phyloP scores from a whole-genome alignment of 2,888 invertebrate species.

The Nomada flava region DNA sequence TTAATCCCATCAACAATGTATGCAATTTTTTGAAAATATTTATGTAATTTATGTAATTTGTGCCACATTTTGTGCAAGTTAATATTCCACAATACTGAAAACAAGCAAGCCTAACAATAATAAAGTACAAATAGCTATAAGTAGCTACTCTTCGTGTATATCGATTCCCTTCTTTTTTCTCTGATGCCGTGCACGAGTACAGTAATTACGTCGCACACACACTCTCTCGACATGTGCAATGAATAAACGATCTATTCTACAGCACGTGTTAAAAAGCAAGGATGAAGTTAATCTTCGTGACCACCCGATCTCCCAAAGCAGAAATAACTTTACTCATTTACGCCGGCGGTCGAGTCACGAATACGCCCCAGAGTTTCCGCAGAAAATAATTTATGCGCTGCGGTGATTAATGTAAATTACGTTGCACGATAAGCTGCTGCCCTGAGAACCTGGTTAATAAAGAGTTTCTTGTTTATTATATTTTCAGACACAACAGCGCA shows the following conservation, averaged over 20 bases:
- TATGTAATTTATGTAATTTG: no score
- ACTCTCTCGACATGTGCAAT: neutral
- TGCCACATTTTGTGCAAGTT: no score
- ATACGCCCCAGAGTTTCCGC: constrained; percentile 1
- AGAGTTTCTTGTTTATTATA: constrained; percentile 35
- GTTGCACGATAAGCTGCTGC: constrained; percentile 17
- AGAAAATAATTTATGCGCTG: constrained; percentile 51
- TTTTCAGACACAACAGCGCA: constrained; percentile 63
- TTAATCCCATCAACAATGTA: no score
- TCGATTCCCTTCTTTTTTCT: neutral
- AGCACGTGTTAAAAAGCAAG: neutral
- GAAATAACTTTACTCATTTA: constrained; percentile 48
- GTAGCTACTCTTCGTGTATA: no score
- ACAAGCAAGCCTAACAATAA: no score
- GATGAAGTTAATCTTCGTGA: constrained; percentile 2
- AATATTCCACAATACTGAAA: no score
- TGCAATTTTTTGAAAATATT: no score
- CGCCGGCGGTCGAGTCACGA: constrained; percentile 25
- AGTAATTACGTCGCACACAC: neutral
- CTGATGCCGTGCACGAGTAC: neutral
- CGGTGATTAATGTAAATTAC: constrained; percentile 42
- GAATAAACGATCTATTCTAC: neutral
- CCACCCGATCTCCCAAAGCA: constrained; percentile 18
- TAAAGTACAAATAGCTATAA: no score
- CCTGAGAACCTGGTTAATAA: constrained; percentile 6